Evolutionary conservation across 2,797 vertebrate genomes (phyloP).

Genomic region (Zalophus californianus): DNA sequence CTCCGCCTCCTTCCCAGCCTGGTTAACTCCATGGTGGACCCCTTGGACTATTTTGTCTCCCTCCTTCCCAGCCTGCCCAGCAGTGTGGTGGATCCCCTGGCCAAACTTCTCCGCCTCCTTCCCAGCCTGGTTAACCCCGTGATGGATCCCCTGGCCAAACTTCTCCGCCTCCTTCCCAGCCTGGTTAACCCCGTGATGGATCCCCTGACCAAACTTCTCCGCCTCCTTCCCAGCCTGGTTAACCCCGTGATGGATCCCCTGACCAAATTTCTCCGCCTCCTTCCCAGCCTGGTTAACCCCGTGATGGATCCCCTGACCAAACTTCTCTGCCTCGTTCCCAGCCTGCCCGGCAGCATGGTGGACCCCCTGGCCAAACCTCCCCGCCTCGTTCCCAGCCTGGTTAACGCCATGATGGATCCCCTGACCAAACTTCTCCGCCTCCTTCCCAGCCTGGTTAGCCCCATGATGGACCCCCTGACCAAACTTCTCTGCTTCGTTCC

Average conservation of each 20-base stretch:
- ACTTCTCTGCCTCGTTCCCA: background rate
- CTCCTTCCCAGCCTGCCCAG: background rate
- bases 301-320: background rate
- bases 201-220: conserved; percentile 30
- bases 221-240: background rate
- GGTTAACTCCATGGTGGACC: background rate
- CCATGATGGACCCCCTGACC: conserved; percentile 51
- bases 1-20: background rate
- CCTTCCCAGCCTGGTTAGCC: rapidly evolving
- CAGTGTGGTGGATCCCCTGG: rapidly evolving
- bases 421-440: background rate
- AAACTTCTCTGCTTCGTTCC: background rate
- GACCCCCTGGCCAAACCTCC: conserved; percentile 50
- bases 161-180: background rate
- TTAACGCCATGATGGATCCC: conserved; percentile 19
- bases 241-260: background rate
- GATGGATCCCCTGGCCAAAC: background rate
- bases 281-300: background rate
- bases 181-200: background rate
- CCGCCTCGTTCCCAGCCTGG: conserved; percentile 61
- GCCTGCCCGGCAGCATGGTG: background rate
- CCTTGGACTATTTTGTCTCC: background rate
- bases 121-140: background rate
- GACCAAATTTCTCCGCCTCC: background rate
- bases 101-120: background rate